These are phyloP conservation scores for Limonius californicus DNA, from an alignment of 1,140 invertebrate species.

Conservation along the genomic window DNA sequence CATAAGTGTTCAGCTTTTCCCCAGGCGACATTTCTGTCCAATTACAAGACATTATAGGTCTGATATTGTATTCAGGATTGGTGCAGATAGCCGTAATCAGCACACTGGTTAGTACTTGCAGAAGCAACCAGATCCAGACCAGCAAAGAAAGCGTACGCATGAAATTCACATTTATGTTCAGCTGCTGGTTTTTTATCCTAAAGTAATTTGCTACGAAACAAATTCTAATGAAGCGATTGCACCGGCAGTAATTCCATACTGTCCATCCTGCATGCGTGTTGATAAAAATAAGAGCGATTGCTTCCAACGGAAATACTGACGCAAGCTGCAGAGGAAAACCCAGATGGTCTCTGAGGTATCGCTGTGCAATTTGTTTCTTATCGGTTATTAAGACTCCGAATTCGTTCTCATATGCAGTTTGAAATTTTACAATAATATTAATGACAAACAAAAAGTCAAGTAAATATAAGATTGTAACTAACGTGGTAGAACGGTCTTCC, in stretches of 20 bases:
- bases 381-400: constrained; percentile 17
- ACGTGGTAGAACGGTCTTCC: no score
- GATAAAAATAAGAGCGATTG: not conserved
- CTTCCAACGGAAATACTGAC: constrained; percentile 18
- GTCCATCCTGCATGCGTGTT: not conserved
- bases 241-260: constrained; percentile 7
- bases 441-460: constrained; percentile 19
- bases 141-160: constrained; percentile 11
- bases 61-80: no score
- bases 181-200: not conserved
- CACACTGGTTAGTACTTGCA: not conserved
- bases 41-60: no score
- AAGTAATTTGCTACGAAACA: not conserved
- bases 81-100: no score
- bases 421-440: constrained; percentile 23
- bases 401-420: constrained; percentile 22
- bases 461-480: not conserved
- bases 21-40: no score
- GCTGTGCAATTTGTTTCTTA: constrained; percentile 10
- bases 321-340: constrained; percentile 26
- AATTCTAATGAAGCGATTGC: constrained; percentile 3
- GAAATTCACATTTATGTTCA: constrained; percentile 11
- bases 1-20: no score
- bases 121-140: constrained; percentile 2
- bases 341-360: constrained; percentile 9